Evolutionary conservation across 1,140 invertebrate species (phyloP), one percentile per base, ranked within the genome.

Genomic region (Brachionus plicatilis): DNA sequence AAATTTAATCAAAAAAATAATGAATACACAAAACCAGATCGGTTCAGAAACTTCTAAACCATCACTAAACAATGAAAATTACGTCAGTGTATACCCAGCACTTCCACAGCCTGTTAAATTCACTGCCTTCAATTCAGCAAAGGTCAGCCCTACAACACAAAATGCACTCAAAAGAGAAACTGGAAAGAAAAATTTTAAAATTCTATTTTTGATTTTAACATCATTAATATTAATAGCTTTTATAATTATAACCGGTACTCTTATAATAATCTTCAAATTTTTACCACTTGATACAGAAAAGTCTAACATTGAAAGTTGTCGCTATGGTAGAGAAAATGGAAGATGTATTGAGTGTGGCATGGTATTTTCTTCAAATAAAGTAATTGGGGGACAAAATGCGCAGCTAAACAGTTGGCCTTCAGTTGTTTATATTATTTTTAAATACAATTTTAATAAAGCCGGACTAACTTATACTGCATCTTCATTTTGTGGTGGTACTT

Each of bases 401-500:
- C 6, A 12, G 6, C 11, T 14, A 33, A 33, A 80, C 1, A 80
- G 27, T 53, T 80, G 78, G 47, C 78, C 78, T 14, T 80, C 78
- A 80, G 33, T 80, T 8, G 78, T 24, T 27, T 53, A 33, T 24
- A 14, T 80, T 53, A 6, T 24, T 24, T 80, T 80, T 43, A 60
- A 20, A 24, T 80, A 79, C 20, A 14, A 79, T 33, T 27, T 29
- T 20, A 24, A 24, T 24, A 12, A 20, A 24, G 27, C 17, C 17
- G 60, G 20, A 24, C 24, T 29, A 24, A 12, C 24, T 11, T 27
- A 66, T 12, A 33, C 17, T 27, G 60, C 12, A 66, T 24, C 17
- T n/a, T 37, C 86, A 1, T 37, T 37, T 37, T 80, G 78, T 65
- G 47, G 78, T 60, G 78, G 78, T 7, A 60, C 45, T n/a, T 60